Percentiles rank a stretch among this genome's conserved stretches.
These are phyloP conservation scores for Apotomis turbidana DNA, from an alignment of 2,888 invertebrate species.

Conservation along the genomic window DNA sequence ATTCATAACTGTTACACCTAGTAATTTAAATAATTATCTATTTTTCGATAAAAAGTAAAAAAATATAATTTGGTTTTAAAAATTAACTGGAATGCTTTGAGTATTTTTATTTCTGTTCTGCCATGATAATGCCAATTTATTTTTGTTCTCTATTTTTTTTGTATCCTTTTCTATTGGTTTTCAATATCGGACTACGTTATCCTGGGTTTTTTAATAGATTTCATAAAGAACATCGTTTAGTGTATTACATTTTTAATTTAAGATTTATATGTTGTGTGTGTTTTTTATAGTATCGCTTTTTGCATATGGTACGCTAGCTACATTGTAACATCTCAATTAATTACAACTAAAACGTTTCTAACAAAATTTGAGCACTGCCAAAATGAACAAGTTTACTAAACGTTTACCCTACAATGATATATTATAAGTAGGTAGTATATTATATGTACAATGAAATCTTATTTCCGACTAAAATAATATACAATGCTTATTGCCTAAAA, in stretches of 20 bases:
- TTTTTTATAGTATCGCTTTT: slow-evolving; percentile 34
- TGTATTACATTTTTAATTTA: too few species aligned
- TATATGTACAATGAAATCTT: slow-evolving; percentile 78
- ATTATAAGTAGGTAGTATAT: slow-evolving; percentile 24
- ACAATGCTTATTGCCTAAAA: slow-evolving; percentile 66
- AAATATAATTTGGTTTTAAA: slow-evolving; percentile 35
- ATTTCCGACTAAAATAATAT: slow-evolving; percentile 71
- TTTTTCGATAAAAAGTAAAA: slow-evolving; percentile 37
- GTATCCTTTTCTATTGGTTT: background rate
- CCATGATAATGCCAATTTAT: slow-evolving; percentile 42
- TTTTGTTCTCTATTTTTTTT: background rate
- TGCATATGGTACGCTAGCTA: background rate
- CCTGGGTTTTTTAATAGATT: background rate
- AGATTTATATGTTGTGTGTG: background rate
- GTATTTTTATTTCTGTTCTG: slow-evolving; percentile 46
- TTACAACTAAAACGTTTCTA: slow-evolving; percentile 27
- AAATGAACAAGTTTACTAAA: slow-evolving; percentile 52
- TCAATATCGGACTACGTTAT: background rate
- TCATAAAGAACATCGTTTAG: background rate
- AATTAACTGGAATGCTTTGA: slow-evolving; percentile 48
- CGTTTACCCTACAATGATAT: slow-evolving; percentile 47
- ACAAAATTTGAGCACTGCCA: slow-evolving; percentile 51
- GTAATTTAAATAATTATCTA: slow-evolving; percentile 40
- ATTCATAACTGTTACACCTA: slow-evolving; percentile 40
- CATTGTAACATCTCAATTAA: slow-evolving; percentile 20